Conservation (phyloP, 1,140 invertebrate genomes). For the Eufriesea mexicana region DNA sequence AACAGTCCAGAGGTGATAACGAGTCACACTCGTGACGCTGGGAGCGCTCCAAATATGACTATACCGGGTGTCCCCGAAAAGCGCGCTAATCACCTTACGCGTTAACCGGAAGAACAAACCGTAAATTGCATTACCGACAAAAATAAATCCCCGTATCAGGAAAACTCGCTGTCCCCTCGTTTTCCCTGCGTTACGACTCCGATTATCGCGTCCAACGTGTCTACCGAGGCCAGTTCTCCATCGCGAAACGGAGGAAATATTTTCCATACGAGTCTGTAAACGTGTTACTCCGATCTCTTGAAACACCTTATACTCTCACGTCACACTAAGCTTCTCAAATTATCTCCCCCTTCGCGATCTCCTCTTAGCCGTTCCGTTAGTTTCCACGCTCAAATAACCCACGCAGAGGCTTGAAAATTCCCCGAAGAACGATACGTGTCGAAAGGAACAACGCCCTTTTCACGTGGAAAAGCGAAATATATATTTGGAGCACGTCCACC, state of each 20-base stretch:
- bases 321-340: background rate
- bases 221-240: no score
- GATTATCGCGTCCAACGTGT: background rate
- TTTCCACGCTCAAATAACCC: background rate
- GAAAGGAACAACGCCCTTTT: background rate
- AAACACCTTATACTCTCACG: background rate
- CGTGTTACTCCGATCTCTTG: background rate
- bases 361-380: background rate
- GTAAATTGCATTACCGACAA: background rate
- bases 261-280: background rate
- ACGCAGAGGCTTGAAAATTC: background rate
- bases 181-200: background rate
- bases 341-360: background rate
- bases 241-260: background rate
- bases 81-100: background rate
- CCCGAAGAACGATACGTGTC: background rate
- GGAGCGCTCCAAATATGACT: background rate
- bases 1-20: constrained; percentile 14
- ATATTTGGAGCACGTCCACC: background rate
- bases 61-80: background rate
- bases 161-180: background rate
- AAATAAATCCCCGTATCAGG: background rate
- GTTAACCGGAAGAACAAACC: background rate
- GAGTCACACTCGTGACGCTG: background rate
- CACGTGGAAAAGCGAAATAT: background rate